phyloP scores from a whole-genome alignment of 1,140 invertebrate species.

The Lasioglossum albipes region DNA sequence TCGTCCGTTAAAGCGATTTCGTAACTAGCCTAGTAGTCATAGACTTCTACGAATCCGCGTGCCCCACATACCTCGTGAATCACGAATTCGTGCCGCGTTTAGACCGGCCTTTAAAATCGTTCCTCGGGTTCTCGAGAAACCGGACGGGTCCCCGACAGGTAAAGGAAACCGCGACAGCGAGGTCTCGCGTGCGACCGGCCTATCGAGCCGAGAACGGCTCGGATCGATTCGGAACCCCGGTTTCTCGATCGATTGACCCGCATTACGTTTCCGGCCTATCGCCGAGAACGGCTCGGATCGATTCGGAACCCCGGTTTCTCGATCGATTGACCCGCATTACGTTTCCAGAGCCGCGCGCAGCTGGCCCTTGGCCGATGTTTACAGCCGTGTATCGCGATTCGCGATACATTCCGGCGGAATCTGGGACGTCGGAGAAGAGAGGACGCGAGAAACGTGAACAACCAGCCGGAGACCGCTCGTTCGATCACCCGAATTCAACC shows the following conservation, averaged over 20 bases:
- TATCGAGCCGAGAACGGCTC: neutral
- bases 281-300: too few relatives aligned
- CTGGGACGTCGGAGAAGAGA: constrained; percentile 60
- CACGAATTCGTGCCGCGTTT: constrained; percentile 13
- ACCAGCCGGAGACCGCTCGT: constrained; percentile 21
- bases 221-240: neutral
- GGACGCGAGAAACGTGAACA: constrained; percentile 39
- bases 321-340: constrained; percentile 59
- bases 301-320: constrained; percentile 10
- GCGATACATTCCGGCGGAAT: constrained; percentile 37
- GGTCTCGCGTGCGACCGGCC: neutral
- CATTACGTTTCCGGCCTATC: constrained; percentile 52
- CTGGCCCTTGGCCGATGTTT: constrained; percentile 43
- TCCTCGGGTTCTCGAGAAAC: neutral
- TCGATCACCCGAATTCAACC: constrained; percentile 37
- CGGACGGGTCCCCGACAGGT: neutral
- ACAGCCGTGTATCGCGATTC: constrained; percentile 9
- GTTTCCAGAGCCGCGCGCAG: constrained; percentile 40
- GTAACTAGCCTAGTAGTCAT: constrained; percentile 23
- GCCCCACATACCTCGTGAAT: constrained; percentile 26
- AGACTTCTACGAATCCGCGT: constrained; percentile 6
- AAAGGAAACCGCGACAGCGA: neutral
- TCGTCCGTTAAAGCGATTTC: neutral
- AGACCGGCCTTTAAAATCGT: neutral
- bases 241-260: constrained; percentile 54